phyloP scores from a whole-genome alignment of 2,113 vertebrate genomes.

The Rana temporaria region DNA sequence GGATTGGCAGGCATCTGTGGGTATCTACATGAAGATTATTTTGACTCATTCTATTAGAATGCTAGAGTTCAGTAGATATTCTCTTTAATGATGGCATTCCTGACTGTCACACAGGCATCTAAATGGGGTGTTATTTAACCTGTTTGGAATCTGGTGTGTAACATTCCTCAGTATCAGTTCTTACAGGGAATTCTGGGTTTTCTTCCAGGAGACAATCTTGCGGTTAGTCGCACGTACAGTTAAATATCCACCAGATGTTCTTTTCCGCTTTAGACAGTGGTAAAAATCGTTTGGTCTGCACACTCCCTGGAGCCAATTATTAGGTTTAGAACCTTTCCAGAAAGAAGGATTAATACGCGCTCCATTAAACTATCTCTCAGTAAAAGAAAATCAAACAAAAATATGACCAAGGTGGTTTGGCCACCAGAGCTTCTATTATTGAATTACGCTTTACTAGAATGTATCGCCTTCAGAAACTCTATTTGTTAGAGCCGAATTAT shows the following conservation, averaged over 20 bases:
- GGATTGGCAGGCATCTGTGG: too few relatives aligned
- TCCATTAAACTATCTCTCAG: constrained; percentile 33
- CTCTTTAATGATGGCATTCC: too few relatives aligned
- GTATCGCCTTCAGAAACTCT: constrained; percentile 20
- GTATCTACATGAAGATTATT: too few relatives aligned
- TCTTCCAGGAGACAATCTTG: constrained; percentile 55
- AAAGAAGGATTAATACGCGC: constrained; percentile 15
- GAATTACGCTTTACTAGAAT: constrained; percentile 29
- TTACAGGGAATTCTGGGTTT: constrained; percentile 63
- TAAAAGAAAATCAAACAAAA: constrained; percentile 36
- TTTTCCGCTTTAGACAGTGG: constrained; percentile 64
- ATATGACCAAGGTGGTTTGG: constrained; percentile 51
- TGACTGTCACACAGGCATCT: neutral
- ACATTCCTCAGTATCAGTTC: constrained; percentile 65
- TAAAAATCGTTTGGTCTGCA: constrained; percentile 53
- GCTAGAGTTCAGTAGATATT: too few relatives aligned
- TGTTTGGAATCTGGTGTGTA: constrained; percentile 61
- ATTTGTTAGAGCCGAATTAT: constrained; percentile 16
- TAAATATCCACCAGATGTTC: constrained; percentile 70
- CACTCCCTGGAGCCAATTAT: constrained; percentile 17
- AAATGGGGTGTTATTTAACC: constrained; percentile 44
- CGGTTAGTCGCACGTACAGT: constrained; percentile 63
- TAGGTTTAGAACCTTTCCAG: constrained; percentile 41
- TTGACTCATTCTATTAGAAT: too few relatives aligned
- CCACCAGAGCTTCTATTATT: constrained; percentile 11